Evolutionary conservation across 2,888 invertebrate genomes (phyloP), one percentile per base, ranked within the genome.

Genomic region (Cremastinae sp.): DNA sequence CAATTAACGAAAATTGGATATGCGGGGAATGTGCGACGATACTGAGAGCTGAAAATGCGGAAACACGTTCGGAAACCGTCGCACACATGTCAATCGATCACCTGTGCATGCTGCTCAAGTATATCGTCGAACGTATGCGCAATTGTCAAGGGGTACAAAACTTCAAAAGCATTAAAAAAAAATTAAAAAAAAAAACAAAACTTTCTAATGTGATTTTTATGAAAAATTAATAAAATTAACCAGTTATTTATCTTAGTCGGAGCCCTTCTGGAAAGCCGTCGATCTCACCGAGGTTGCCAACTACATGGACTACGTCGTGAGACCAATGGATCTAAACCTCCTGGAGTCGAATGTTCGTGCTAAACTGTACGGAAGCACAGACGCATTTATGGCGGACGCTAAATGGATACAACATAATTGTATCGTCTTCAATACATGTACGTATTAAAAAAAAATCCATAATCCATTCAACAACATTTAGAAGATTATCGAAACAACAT

Each of bases 391-490:
- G 69, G 94, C 96, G 0, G 98, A 98, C 89, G 94, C 95, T 7
- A 96, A 96, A 88, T 98, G 98, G 98, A 95, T 98, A 85, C 92
- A 96, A 62, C 98, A 98, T 89, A 98, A 98, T 90, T 96, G 96
- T 85, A 94, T 96, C 74, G 94, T 97, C 78, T 97, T 95, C 88
- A 97, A 97, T 91, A 95, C 96, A 85, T 92, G 97, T 96, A 92
- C 92, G 94, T 92, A 81, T 81, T 49, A 1, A 2, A 9, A 9
- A 41, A n/a, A n/a, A 41, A 5, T 41, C 2, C 2, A 9, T n/a
- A 9, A 12, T 41, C 2, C 2, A 41, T 5, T 28, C 2, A 5
- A 28, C 28, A 28, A 28, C 28, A 28, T 28, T 5, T 28, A 28
- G 2, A 28, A 2, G n/a, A 41, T 38, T 12, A 0, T 12, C n/a